Evolutionary conservation across 2,888 invertebrate species (phyloP).

Genomic region (Amphiduros pacificus): DNA sequence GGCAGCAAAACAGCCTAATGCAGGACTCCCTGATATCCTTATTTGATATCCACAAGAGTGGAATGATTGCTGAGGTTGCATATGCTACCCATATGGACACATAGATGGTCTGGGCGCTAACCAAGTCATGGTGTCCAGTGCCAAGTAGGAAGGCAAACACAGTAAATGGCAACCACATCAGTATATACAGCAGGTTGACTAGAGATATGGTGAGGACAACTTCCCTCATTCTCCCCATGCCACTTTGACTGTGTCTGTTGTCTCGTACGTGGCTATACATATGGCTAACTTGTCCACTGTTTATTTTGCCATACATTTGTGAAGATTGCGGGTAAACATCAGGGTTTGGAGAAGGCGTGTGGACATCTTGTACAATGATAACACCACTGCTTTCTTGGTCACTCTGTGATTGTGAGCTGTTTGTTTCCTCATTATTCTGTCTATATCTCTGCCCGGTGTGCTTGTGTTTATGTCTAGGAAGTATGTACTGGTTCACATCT

Average conservation of each 20-base stretch:
- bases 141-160: conserved; percentile 1
- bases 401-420: too few relatives aligned
- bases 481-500: too few relatives aligned
- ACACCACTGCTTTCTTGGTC: too few relatives aligned
- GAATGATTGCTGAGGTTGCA: conserved; percentile 5
- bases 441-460: too few relatives aligned
- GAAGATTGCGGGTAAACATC: too few relatives aligned
- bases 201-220: conserved; percentile 1
- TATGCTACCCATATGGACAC: conserved; percentile 6
- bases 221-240: background rate
- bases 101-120: background rate
- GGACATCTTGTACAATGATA: too few relatives aligned
- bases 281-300: too few relatives aligned
- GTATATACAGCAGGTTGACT: background rate
- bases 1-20: background rate
- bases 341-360: too few relatives aligned
- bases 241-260: background rate
- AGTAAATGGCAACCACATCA: conserved; percentile 10
- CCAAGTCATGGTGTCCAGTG: background rate
- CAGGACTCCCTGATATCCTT: background rate
- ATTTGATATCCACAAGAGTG: conserved; percentile 3
- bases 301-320: too few relatives aligned
- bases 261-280: too few relatives aligned
- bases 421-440: too few relatives aligned
- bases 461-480: too few relatives aligned